Evolutionary conservation across 1,140 invertebrate genomes (phyloP).

Genomic region (Camponotus vicinus): DNA sequence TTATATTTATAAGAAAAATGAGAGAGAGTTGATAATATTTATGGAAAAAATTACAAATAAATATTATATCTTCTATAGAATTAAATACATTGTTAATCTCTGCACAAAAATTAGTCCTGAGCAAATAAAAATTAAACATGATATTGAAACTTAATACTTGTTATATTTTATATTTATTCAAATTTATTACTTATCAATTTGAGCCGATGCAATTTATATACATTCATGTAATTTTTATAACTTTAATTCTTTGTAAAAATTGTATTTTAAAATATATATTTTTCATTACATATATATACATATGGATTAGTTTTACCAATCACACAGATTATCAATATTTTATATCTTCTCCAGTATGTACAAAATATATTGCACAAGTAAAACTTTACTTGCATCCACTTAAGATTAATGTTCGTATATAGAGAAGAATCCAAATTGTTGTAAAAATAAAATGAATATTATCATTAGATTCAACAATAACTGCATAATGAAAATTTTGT

Average conservation of each 20-base stretch:
- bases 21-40: neutral
- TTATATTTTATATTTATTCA: neutral
- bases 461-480: conserved; percentile 8
- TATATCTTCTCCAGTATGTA: conserved; percentile 8
- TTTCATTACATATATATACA: neutral
- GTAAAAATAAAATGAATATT: conserved; percentile 2
- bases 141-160: neutral
- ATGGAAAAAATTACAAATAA: neutral
- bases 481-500: neutral
- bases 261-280: neutral
- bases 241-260: neutral
- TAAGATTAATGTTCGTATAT: neutral
- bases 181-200: neutral
- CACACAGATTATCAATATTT: conserved; percentile 24
- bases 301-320: conserved; percentile 1
- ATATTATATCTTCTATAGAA: neutral
- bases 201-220: conserved; percentile 1
- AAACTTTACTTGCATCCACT: neutral
- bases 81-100: conserved; percentile 18
- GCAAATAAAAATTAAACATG: neutral
- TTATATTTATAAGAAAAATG: conserved; percentile 5
- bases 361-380: conserved; percentile 33
- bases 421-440: conserved; percentile 4
- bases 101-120: neutral
- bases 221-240: neutral